phyloP scores from a whole-genome alignment of 2,113 vertebrate genomes.

The Prionailurus viverrinus region DNA sequence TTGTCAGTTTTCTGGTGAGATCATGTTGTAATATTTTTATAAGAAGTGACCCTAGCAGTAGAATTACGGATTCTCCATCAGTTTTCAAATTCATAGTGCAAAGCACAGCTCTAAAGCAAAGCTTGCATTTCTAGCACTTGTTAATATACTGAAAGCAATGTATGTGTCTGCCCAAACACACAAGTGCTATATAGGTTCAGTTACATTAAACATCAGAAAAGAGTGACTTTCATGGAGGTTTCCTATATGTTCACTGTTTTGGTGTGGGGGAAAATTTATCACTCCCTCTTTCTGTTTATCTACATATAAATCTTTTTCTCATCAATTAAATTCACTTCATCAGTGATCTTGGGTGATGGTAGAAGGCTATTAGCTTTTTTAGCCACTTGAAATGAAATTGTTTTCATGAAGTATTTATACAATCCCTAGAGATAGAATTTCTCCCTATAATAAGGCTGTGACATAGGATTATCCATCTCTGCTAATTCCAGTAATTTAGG shows the following conservation, averaged over 20 bases:
- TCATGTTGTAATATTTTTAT: slow-evolving; percentile 8
- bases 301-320: background rate
- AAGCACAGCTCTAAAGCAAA: background rate
- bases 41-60: background rate
- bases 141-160: background rate
- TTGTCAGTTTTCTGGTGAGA: background rate
- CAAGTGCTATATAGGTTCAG: background rate
- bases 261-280: background rate
- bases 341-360: background rate
- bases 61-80: slow-evolving; percentile 28
- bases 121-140: background rate
- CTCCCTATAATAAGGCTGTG: background rate
- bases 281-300: background rate
- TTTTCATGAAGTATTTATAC: slow-evolving; percentile 6
- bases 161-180: background rate
- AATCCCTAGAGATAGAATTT: background rate
- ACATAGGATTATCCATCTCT: background rate
- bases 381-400: background rate
- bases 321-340: background rate
- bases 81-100: slow-evolving; percentile 36
- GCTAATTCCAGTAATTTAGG: background rate
- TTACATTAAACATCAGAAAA: background rate
- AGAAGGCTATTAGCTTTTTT: background rate
- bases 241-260: background rate
- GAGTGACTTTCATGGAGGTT: background rate